Evolutionary conservation across 2,888 invertebrate genomes (phyloP).

Genomic region (Serripes groenlandicus): DNA sequence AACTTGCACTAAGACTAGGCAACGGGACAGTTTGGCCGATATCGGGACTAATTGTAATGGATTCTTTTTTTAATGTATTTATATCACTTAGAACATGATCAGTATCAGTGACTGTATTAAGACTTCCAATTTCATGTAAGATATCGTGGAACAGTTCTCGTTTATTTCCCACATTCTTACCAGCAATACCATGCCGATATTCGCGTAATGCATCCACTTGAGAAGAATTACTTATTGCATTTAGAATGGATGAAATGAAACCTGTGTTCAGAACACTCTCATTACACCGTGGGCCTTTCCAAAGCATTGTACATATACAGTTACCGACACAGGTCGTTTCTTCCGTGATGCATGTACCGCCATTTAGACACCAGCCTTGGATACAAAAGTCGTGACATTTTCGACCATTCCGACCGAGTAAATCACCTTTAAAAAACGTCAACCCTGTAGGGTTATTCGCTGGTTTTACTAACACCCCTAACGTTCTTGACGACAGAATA

Average conservation of each 20-base stretch:
- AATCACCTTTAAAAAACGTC: slow-evolving; percentile 6
- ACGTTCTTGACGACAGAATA: background rate
- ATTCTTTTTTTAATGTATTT: background rate
- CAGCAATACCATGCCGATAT: background rate
- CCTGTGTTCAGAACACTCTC: background rate
- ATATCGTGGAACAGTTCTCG: background rate
- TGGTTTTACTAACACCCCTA: background rate
- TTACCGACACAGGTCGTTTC: slow-evolving; percentile 56
- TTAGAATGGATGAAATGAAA: background rate
- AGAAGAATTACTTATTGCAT: background rate
- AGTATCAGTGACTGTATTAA: background rate
- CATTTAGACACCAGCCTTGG: slow-evolving; percentile 52
- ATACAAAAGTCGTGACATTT: slow-evolving; percentile 63
- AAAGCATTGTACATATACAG: slow-evolving; percentile 65
- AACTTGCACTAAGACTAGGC: background rate
- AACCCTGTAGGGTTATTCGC: background rate
- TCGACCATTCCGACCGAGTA: slow-evolving; percentile 24
- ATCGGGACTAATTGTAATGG: background rate
- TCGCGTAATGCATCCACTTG: background rate
- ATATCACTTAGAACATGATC: no score
- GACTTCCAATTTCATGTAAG: background rate
- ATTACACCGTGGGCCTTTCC: slow-evolving; percentile 50
- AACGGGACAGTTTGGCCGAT: background rate
- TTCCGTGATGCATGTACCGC: slow-evolving; percentile 65
- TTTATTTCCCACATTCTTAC: background rate